Conservation (phyloP, 2,113 vertebrate genomes). For the Oryctolagus cuniculus region DNA sequence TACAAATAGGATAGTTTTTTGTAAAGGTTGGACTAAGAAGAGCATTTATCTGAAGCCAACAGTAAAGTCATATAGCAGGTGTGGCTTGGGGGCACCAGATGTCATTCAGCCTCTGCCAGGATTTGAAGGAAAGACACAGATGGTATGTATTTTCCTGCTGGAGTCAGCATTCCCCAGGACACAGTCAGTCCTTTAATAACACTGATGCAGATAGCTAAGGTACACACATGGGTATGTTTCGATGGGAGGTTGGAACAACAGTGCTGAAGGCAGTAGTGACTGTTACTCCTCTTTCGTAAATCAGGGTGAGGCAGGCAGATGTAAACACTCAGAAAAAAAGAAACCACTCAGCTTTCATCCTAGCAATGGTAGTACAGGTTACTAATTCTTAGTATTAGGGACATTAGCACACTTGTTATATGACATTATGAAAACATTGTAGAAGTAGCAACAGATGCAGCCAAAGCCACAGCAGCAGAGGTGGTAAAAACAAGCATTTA, state of each 20-base stretch:
- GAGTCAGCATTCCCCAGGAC: not conserved
- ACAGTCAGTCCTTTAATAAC: not conserved
- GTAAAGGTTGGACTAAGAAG: not conserved
- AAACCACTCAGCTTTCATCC: not conserved
- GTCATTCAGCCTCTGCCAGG: not conserved
- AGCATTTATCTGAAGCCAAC: not conserved
- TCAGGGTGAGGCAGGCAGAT: not conserved
- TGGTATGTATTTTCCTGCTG: not conserved
- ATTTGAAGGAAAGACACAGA: not conserved
- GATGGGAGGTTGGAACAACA: not conserved
- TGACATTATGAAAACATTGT: not conserved
- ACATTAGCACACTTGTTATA: not conserved
- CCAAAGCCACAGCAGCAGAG: not conserved
- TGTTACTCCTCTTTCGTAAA: slow-evolving; percentile 14
- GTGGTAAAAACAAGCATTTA: not conserved
- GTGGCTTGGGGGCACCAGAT: not conserved
- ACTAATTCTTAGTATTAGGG: not conserved
- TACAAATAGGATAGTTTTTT: not conserved
- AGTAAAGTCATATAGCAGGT: not conserved
- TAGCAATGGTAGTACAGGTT: not conserved
- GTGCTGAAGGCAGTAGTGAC: not conserved
- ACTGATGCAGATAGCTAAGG: not conserved
- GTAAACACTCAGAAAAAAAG: not conserved
- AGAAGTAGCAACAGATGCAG: not conserved
- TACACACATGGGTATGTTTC: not conserved